These are phyloP conservation scores for Pomacea maculata DNA, from an alignment of 1,140 invertebrate genomes.

Conservation along the genomic window DNA sequence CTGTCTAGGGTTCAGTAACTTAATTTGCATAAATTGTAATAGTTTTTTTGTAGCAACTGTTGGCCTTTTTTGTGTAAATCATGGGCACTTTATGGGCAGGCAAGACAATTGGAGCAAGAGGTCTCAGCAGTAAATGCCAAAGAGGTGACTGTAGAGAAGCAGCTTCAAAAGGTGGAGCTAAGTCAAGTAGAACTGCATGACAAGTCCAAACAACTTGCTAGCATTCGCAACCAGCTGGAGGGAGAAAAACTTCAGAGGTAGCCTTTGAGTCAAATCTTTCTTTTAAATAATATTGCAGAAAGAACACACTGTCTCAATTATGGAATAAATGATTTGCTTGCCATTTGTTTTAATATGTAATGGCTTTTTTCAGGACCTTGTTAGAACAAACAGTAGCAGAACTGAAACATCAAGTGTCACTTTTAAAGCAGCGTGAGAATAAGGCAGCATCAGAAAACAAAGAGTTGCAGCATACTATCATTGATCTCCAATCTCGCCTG, in stretches of 20 bases:
- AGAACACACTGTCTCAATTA: no score
- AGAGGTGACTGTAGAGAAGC: conserved; percentile 44
- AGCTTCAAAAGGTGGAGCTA: conserved; percentile 44
- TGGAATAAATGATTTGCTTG: no score
- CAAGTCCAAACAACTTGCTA: conserved; percentile 47
- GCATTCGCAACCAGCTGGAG: conserved; percentile 54
- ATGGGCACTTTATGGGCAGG: conserved; percentile 33
- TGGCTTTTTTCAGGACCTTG: conserved; percentile 42
- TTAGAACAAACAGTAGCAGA: conserved; percentile 53
- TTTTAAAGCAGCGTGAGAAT: conserved; percentile 52
- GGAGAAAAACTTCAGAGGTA: conserved; percentile 60
- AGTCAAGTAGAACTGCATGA: conserved; percentile 48
- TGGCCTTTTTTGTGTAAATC: no score
- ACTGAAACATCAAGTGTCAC: conserved; percentile 55
- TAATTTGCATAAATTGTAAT: no score
- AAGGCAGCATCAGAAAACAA: conserved; percentile 53
- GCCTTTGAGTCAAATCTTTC: neutral
- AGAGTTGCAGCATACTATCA: conserved; percentile 57
- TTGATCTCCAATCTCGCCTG: conserved; percentile 56
- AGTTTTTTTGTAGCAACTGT: no score
- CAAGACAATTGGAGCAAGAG: conserved; percentile 51
- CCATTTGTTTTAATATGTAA: no score
- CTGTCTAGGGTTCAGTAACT: no score
- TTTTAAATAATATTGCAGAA: no score
- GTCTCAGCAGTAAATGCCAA: conserved; percentile 46